Evolutionary conservation across 2,113 vertebrate genomes (phyloP).

Genomic region (Glareola pratincola): DNA sequence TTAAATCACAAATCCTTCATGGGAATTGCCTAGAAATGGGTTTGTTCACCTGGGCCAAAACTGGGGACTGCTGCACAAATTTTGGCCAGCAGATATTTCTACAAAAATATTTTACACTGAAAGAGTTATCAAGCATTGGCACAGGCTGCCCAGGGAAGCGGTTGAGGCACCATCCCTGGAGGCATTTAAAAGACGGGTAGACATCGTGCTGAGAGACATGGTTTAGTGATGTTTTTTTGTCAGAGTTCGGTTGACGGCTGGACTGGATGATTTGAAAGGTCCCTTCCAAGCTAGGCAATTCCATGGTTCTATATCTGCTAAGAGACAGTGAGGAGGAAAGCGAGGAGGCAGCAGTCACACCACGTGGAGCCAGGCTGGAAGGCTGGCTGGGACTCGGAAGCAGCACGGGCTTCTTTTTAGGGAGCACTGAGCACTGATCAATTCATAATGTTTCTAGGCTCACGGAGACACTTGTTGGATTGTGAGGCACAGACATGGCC

Average conservation of each 20-base stretch:
- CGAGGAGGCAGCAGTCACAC: neutral
- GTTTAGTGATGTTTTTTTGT: too few species aligned
- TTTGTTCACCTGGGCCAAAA: neutral
- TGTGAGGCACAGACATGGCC: neutral
- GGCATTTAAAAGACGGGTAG: too few species aligned
- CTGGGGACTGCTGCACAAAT: neutral
- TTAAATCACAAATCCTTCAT: neutral
- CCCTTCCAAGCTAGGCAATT: too few species aligned
- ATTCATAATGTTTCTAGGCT: neutral
- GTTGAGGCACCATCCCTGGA: too few species aligned
- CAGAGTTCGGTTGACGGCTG: too few species aligned
- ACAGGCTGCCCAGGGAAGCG: too few species aligned
- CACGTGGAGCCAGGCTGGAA: neutral
- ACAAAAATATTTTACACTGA: too few species aligned
- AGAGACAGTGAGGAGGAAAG: neutral
- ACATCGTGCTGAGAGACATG: too few species aligned
- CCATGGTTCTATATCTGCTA: neutral
- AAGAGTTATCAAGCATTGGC: too few species aligned
- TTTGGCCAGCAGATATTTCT: neutral
- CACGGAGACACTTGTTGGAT: accelerated
- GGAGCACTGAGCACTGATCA: neutral
- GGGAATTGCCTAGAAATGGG: neutral
- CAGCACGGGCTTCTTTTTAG: neutral
- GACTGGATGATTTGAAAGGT: too few species aligned
- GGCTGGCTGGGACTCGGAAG: neutral